A percentile compares a stretch with the other conserved stretches of the same genome.
Conservation (phyloP, 2,888 invertebrate species). For the Alloscopus bannaensis region DNA sequence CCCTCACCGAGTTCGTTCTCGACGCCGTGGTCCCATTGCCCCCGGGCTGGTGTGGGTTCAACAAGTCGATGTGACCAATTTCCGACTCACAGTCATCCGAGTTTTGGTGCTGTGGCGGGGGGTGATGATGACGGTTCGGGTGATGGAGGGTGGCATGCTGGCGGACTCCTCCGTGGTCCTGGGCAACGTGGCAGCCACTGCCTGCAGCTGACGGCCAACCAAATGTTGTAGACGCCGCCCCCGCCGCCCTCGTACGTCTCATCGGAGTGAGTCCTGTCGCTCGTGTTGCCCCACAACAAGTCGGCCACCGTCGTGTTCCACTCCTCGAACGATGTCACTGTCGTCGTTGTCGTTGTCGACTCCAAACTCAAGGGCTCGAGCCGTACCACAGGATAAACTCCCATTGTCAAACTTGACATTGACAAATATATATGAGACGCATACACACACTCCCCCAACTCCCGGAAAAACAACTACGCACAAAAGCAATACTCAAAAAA, state of each 20-base stretch:
- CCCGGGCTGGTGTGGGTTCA: constrained; percentile 59
- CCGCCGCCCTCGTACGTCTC: constrained; percentile 9
- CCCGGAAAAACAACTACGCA: no score
- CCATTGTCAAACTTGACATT: no score
- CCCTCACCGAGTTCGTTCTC: constrained; percentile 70
- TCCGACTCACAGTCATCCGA: constrained; percentile 82
- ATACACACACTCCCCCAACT: no score
- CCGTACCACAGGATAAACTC: constrained; percentile 19
- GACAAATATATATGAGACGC: no score
- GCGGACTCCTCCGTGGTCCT: constrained; percentile 73
- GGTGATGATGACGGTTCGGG: constrained; percentile 73
- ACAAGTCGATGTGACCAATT: constrained; percentile 70
- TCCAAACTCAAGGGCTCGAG: constrained; percentile 23
- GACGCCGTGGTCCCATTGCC: constrained; percentile 75
- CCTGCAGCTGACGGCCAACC: constrained; percentile 84
- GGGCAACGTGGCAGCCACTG: constrained; percentile 94
- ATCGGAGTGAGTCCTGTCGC: constrained; percentile 8
- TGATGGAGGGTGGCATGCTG: constrained; percentile 38
- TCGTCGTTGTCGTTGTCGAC: no score
- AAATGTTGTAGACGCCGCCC: constrained; percentile 56
- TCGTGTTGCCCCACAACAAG: constrained; percentile 28
- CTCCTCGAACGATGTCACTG: constrained; percentile 29
- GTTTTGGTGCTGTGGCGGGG: constrained; percentile 69
- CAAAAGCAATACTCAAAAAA: no score
- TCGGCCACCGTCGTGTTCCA: constrained; percentile 31